Conservation (phyloP, 2,113 vertebrate species). For the Cinclus mexicanus region DNA sequence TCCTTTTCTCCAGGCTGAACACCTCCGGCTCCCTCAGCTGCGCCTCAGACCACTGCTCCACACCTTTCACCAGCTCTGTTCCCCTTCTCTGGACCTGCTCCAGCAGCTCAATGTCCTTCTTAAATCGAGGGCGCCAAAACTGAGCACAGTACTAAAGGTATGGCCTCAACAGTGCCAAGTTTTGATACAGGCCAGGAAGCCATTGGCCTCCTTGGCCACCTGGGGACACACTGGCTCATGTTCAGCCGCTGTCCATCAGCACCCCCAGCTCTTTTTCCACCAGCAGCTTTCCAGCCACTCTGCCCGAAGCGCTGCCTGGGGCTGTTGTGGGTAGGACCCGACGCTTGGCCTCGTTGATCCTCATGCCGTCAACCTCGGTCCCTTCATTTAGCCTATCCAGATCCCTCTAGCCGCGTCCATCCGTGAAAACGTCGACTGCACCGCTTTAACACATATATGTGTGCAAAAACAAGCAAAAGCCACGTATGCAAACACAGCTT, state of each 20-base stretch:
- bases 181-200: background rate
- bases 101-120: background rate
- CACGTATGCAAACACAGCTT: fast-evolving
- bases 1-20: background rate
- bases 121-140: background rate
- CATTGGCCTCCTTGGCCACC: no score
- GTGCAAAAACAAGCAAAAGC: background rate
- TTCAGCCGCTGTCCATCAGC: background rate
- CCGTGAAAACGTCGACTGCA: fast-evolving
- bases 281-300: background rate
- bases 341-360: background rate
- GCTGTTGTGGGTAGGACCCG: no score
- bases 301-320: background rate
- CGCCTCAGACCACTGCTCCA: background rate
- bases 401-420: background rate
- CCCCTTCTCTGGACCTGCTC: background rate
- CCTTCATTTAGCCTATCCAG: background rate
- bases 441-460: fast-evolving
- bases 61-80: background rate
- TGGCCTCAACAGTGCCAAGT: no score
- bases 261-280: background rate
- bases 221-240: background rate
- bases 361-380: background rate
- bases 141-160: background rate
- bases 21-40: background rate